Evolutionary conservation across 2,888 invertebrate species (phyloP), one percentile per base, ranked within the genome.

Genomic region (Harpalus rubripes): DNA sequence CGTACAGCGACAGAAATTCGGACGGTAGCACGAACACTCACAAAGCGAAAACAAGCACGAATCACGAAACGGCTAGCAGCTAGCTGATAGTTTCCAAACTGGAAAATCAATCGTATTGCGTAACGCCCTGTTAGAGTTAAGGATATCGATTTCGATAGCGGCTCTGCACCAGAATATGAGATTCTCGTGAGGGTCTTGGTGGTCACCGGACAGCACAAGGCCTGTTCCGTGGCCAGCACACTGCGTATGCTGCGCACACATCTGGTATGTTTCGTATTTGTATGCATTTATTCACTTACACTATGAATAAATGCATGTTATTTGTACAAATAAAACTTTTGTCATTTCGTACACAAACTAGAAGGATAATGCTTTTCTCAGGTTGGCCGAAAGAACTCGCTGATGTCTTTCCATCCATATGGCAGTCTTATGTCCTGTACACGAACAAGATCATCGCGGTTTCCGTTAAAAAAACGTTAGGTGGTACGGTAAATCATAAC

Each of bases 101-200:
- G n/a, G 32, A 52, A 52, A 58, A 41, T 58, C 78, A 58, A 41
- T 58, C 78, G 56, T 78, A 56, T 56, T 18, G 12, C 56, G 58
- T 52, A 52, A 56, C 12, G 18, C 58, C 76, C 83, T 74, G 83
- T 83, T 83, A 83, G 83, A 74, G 74, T 83, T 83, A 83, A 83
- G 83, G 39, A 76, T 59, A 58, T 52, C 82, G 82, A 72, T 58
- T 32, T 52, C 72, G 82, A 39, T 83, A 76, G 74, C 59, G 83
- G 83, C 83, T 83, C 61, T 83, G 74, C 83, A 83, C 83, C 76
- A 74, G 83, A 83, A 83, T 83, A 83, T 83, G 83, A 83, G 83
- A 83, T 83, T 83, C 83, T 32, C 74, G 83, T 83, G 83, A 74
- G 41, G 22, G 83, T 74, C 26, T 26, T 22, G 22, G 22, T 78